Percentiles rank a stretch among this genome's conserved stretches.
Conservation (phyloP, 92 coral and sea anemone species). For the Zoanthus gigantus region DNA sequence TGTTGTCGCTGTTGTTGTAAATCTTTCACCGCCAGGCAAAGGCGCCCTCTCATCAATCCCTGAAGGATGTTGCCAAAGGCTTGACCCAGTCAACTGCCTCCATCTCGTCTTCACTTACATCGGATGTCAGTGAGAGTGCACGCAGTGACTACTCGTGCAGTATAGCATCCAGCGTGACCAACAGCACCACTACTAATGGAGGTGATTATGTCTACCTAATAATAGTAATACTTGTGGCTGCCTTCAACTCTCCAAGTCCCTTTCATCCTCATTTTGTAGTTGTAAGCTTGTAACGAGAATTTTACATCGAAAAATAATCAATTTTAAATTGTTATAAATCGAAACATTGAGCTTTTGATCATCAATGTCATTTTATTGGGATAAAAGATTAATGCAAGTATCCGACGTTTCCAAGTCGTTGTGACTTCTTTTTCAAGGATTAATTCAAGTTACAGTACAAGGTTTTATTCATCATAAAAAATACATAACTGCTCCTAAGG, state of each 20-base stretch:
- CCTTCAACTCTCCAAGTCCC: background rate
- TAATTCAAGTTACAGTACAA: too few relatives aligned
- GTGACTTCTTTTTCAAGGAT: too few relatives aligned
- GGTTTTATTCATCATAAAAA: too few relatives aligned
- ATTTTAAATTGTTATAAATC: too few relatives aligned
- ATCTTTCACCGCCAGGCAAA: constrained; percentile 50
- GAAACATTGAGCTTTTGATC: too few relatives aligned
- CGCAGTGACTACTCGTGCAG: constrained; percentile 88
- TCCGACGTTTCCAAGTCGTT: too few relatives aligned
- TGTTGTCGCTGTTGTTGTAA: background rate
- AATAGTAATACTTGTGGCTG: background rate
- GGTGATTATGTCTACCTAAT: constrained; percentile 49
- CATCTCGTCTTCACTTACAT: constrained; percentile 78
- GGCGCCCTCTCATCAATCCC: constrained; percentile 73
- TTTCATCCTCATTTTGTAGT: background rate
- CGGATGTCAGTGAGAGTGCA: constrained; percentile 83
- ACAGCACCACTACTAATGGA: constrained; percentile 79
- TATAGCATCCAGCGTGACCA: constrained; percentile 66
- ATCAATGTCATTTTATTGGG: too few relatives aligned
- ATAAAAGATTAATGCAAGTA: too few relatives aligned
- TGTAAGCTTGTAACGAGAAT: too few relatives aligned
- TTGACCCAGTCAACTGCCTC: constrained; percentile 87
- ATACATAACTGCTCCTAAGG: too few relatives aligned
- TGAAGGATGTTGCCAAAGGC: constrained; percentile 89
- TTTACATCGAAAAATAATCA: too few relatives aligned